Evolutionary conservation across 2,888 invertebrate species (phyloP).

Genomic region (Drosophila nr. perissopoda): DNA sequence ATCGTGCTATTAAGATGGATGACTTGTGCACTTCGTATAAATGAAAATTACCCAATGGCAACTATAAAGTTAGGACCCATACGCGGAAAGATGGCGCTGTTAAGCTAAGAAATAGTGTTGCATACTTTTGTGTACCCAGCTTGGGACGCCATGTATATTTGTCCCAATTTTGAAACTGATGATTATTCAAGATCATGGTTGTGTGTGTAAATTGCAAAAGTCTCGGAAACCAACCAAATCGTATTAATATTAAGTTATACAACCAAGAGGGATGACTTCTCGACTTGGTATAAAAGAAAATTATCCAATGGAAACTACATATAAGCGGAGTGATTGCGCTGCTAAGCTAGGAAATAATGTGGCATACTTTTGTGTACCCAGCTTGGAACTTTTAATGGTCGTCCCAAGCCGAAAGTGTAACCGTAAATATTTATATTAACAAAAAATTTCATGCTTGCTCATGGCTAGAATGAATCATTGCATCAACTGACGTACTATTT

Average conservation of each 20-base stretch:
- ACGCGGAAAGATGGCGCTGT: constrained; percentile 1
- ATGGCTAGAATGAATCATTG: not conserved
- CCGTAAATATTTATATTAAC: not conserved
- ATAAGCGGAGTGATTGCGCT: not conserved
- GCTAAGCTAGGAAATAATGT: not conserved
- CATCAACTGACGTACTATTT: not conserved
- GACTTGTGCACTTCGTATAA: not conserved
- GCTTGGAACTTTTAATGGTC: not conserved
- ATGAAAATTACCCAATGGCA: not conserved
- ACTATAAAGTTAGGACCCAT: not conserved
- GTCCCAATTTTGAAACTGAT: not conserved
- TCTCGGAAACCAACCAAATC: not conserved
- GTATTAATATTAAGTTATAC: not conserved
- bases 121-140: not conserved
- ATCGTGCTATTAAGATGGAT: not conserved
- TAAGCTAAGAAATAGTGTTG: not conserved
- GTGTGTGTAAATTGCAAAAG: not conserved
- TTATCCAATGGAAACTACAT: not conserved
- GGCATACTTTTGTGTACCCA: not conserved
- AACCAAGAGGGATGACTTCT: not conserved
- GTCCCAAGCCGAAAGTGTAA: not conserved
- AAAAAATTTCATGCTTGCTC: not conserved
- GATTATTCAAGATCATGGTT: not conserved
- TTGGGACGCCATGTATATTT: not conserved
- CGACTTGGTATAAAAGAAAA: not conserved